These are phyloP conservation scores for Natator depressus DNA, from an alignment of 2,113 vertebrate species.

Conservation along the genomic window DNA sequence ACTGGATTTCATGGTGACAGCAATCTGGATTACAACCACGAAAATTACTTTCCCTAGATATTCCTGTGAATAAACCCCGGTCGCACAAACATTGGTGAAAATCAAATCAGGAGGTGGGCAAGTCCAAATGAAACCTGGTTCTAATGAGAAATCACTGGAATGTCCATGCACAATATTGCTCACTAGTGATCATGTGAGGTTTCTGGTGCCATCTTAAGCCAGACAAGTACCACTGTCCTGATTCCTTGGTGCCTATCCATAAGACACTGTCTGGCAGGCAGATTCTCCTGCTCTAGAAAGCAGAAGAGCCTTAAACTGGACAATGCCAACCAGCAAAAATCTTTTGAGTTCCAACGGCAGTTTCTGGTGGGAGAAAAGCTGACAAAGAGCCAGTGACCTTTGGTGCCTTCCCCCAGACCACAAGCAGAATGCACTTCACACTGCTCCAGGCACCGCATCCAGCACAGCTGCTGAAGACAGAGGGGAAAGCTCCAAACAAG, in stretches of 20 bases:
- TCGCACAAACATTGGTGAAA: background rate
- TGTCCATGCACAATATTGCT: background rate
- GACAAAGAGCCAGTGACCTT: background rate
- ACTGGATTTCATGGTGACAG: background rate
- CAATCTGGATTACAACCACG: background rate
- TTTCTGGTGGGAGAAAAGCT: accelerated
- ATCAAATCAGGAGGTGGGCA: background rate
- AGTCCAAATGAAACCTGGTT: background rate
- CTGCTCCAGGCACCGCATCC: background rate
- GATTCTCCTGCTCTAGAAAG: background rate
- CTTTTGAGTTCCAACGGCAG: background rate
- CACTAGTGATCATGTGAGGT: background rate
- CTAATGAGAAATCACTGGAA: background rate
- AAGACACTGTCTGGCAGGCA: background rate
- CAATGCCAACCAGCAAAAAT: accelerated
- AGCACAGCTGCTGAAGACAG: background rate
- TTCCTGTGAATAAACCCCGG: background rate
- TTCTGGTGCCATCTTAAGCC: background rate
- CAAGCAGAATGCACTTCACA: background rate
- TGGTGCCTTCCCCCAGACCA: background rate
- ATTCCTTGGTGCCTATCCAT: background rate
- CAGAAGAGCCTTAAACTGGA: background rate
- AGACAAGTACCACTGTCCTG: background rate
- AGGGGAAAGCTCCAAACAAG: background rate
- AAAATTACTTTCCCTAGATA: background rate